phyloP scores from a whole-genome alignment of 1,140 invertebrate genomes.

The Drosophila lacertosa region DNA sequence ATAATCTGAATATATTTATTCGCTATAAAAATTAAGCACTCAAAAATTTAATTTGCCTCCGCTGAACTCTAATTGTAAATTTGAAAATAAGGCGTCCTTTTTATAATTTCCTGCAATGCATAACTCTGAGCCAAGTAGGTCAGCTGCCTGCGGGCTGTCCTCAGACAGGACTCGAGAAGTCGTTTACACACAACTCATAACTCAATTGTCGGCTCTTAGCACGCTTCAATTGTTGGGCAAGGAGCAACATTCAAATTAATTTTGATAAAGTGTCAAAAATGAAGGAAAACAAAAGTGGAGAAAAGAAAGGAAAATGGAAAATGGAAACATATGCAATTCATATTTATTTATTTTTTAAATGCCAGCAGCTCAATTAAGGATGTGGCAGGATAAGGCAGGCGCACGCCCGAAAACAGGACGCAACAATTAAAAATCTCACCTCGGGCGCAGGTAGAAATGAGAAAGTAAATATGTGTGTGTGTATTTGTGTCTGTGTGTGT shows the following conservation, averaged over 20 bases:
- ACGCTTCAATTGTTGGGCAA: slow-evolving; percentile 58
- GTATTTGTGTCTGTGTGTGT: slow-evolving; percentile 15
- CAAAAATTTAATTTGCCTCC: not conserved
- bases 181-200: slow-evolving; percentile 49
- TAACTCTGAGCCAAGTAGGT: slow-evolving; percentile 12
- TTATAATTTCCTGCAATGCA: not conserved
- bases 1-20: not conserved
- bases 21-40: too few species aligned
- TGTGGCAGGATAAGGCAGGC: slow-evolving; percentile 10
- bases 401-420: slow-evolving; percentile 9
- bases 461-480: slow-evolving; percentile 1
- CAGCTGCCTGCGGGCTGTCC: slow-evolving; percentile 2
- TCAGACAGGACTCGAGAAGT: slow-evolving; percentile 4
- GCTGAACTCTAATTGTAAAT: not conserved
- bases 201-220: slow-evolving; percentile 47
- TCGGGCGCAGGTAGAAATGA: slow-evolving; percentile 38
- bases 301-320: not conserved
- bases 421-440: slow-evolving; percentile 74
- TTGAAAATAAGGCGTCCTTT: not conserved
- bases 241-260: slow-evolving; percentile 50
- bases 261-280: slow-evolving; percentile 67
- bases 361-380: slow-evolving; percentile 70
- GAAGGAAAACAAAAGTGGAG: not conserved
- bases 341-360: slow-evolving; percentile 17
- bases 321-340: slow-evolving; percentile 37